Evolutionary conservation across 2,888 invertebrate species (phyloP), one percentile per base, ranked within the genome.

Genomic region (Hirtodrosophila histrioides): DNA sequence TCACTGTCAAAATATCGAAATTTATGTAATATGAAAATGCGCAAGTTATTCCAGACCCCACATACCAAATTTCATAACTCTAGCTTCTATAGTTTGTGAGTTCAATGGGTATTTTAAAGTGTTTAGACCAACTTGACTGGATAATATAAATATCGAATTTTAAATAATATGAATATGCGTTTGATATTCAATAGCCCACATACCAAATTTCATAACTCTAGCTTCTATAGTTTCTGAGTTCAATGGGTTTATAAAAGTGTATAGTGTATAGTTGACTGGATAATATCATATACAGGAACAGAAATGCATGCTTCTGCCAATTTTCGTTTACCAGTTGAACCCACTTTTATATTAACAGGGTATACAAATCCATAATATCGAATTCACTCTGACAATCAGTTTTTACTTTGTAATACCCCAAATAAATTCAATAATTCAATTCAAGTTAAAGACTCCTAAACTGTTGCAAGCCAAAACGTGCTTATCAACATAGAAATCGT

Each of bases 401-500:
- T 65, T 65, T 35, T 27, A 12, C 7, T 55, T 50, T 31, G 43
- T n/a, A 71, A 67, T 49, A 17, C 29, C 29, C 11, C 23, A 35
- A 50, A 58, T 35, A 10, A 36, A 10, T 17, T 17, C 17, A 17
- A 17, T 17, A 17, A 17, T 17, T 1, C 17, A 17, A 1, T 24
- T 0, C 3, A 23, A 45, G 31, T 35, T 33, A 12, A 35, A 43
- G 24, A 31, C 12, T 45, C 29, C 27, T 36, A 12, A 9, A 23
- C 36, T 36, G 53, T 31, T 31, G 44, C 49, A 50, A 31, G 23
- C 24, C 41, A 9, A 24, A 40, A 48, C 44, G 37, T 56, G 58
- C 61, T 72, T 75, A 81, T 62, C 69, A 50, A 11, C 44, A 41
- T 50, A 40, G 24, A n/a, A 31, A 56, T 33, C 44, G 45, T 56